Conservation (phyloP, 2,113 vertebrate species). For the Phalacrocorax carbo region DNA sequence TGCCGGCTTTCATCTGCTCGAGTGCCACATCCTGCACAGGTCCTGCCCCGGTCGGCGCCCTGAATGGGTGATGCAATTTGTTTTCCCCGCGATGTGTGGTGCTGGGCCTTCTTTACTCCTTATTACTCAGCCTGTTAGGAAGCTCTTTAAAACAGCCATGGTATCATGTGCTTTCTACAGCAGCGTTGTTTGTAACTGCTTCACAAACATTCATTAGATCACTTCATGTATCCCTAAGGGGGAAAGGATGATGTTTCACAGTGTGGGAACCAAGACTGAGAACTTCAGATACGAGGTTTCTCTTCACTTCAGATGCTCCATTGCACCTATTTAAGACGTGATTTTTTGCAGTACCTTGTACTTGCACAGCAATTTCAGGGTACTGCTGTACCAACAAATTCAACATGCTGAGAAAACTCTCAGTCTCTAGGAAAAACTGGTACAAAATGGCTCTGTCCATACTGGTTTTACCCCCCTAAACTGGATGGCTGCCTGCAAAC, state of each 20-base stretch:
- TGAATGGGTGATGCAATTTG: not conserved
- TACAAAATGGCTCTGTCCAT: not conserved
- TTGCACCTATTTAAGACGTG: not conserved
- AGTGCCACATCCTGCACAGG: not conserved
- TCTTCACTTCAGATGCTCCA: not conserved
- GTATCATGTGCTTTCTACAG: not conserved
- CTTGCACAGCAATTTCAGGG: not conserved
- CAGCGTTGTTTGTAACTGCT: not conserved
- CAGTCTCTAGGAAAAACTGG: not conserved
- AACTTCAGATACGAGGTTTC: not conserved
- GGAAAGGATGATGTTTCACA: not conserved
- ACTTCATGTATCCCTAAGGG: not conserved
- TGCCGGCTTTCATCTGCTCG: not conserved
- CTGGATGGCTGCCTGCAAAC: not conserved
- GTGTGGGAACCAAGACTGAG: not conserved
- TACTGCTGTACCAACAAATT: not conserved
- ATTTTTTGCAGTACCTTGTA: not conserved
- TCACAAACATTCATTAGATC: not conserved
- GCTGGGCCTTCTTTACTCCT: not conserved
- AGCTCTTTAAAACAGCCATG: not conserved
- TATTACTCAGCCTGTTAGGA: not conserved
- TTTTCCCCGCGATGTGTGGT: not conserved
- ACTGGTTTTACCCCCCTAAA: not conserved
- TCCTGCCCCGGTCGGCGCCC: rapidly evolving
- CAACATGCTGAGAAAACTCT: not conserved